Base-by-base conservation (phyloP, 2,888 invertebrate genomes). In the Biston betularia region DNA sequence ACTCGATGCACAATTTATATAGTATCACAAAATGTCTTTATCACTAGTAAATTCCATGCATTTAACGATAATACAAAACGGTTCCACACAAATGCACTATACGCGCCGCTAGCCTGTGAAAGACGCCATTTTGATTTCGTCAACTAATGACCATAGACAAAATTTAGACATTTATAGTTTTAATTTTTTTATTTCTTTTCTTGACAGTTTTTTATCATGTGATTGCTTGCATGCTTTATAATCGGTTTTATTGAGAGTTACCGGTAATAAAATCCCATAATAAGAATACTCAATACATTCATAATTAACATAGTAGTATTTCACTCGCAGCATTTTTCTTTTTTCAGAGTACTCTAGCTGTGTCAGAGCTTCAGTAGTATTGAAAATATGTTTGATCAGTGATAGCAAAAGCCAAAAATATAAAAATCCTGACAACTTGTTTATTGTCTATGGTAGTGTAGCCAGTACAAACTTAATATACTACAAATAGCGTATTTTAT, bases 111-210 rank as follows among this genome's bases (percentile, higher is more conserved):
- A 92, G 84, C 83, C 87, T 86, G 86, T 88, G 88, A 89, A 89
- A 88, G 89, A 90, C 92, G 93, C 93, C 93, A 93, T 93, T 93
- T 93, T 93, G 93, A 93, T 93, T 92, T 93, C 93, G 92, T 93
- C 93, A 90, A 93, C 92, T 92, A 89, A 84, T 79, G 77, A 71
- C 82, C 79, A 89, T 78, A 89, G 89, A 91, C 87, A 89, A 88
- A 44, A 54, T 9, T 24, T 34, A 59, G 5, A 49, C 8, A n/a
- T 42, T 14, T 56, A 58, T 56, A 83, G 81, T 83, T 81, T 76
- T 24, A 9, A n/a, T 12, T 49, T 58, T 48, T 48, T 10, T 10
- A 14, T 4, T 24, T 54, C 42, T 15, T 14, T 54, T 54, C 24
- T 54, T 42, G 24, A 33, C 33, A 6, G 70, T 78, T 78, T 56